Conservation (phyloP, 2,888 invertebrate genomes). For the Acleris sparsana region DNA sequence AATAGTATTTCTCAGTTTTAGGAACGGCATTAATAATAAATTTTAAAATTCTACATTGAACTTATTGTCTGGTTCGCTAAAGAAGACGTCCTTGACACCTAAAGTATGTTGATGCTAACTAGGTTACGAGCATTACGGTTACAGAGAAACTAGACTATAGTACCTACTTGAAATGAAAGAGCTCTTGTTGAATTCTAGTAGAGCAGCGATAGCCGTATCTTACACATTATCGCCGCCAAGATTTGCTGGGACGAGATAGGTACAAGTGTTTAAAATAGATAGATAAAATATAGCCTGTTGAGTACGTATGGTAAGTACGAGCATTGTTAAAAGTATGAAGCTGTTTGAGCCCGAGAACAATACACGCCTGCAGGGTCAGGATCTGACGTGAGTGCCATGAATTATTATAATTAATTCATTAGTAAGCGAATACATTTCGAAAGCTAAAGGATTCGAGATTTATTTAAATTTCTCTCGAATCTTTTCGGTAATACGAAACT, state of each 20-base stretch:
- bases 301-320: conserved; percentile 3
- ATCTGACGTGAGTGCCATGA: conserved; percentile 21
- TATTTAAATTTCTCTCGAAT: conserved; percentile 26
- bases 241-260: conserved; percentile 7
- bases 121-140: conserved; percentile 20
- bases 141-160: conserved; percentile 7
- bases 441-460: conserved; percentile 31
- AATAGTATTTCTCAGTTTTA: too few species aligned
- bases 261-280: conserved; percentile 1
- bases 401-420: conserved; percentile 34
- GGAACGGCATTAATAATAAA: too few species aligned
- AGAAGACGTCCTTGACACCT: conserved; percentile 25
- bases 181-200: conserved; percentile 5
- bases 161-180: conserved; percentile 1
- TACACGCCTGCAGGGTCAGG: conserved; percentile 24
- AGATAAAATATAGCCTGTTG: not conserved
- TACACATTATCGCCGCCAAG: conserved; percentile 6
- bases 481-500: conserved; percentile 20
- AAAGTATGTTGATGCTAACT: conserved; percentile 5
- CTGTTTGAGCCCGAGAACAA: conserved; percentile 21
- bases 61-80: not conserved
- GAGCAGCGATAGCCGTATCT: conserved; percentile 11
- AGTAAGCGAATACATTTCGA: conserved; percentile 26
- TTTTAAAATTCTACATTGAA: not conserved
- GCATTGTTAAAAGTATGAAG: conserved; percentile 23